Percentiles rank a stretch among this genome's conserved stretches.
Conservation (phyloP, 2,113 vertebrate genomes). For the Silurus glanis region DNA sequence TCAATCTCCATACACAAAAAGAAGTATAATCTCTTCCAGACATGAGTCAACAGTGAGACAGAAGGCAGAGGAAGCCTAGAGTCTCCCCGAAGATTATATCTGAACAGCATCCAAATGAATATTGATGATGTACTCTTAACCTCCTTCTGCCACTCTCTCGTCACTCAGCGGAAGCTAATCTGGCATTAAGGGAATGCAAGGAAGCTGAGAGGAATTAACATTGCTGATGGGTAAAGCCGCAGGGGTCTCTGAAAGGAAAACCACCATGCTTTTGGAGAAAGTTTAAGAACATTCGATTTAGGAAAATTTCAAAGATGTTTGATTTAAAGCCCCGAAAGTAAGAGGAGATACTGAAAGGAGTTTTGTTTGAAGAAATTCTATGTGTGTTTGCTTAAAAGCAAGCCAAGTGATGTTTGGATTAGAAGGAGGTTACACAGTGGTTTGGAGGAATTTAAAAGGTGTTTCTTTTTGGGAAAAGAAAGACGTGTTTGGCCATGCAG, state of each 20-base stretch:
- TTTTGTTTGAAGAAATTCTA: not conserved
- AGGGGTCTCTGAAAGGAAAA: conserved; percentile 16
- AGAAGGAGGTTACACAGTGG: not conserved
- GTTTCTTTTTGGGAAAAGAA: not conserved
- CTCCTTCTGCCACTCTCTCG: conserved; percentile 30
- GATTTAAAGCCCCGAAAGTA: not conserved
- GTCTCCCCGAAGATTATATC: conserved; percentile 16
- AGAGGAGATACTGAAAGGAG: not conserved
- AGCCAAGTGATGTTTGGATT: not conserved
- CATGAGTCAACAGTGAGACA: conserved; percentile 8
- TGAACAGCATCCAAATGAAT: conserved; percentile 27
- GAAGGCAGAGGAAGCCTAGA: conserved; percentile 8
- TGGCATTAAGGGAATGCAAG: conserved; percentile 25
- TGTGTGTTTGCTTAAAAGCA: not conserved
- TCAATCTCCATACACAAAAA: not conserved
- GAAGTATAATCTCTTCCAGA: not conserved
- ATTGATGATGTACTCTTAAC: conserved; percentile 29
- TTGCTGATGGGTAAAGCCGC: not conserved
- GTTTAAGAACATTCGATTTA: not conserved
- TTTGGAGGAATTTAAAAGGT: not conserved
- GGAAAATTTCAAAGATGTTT: not conserved
- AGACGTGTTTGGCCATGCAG: not conserved
- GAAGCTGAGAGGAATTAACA: conserved; percentile 8
- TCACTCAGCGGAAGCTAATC: conserved; percentile 30
- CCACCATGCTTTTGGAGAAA: not conserved